These are phyloP conservation scores for Cynocephalus volans DNA, from an alignment of 2,113 vertebrate genomes.

Conservation along the genomic window DNA sequence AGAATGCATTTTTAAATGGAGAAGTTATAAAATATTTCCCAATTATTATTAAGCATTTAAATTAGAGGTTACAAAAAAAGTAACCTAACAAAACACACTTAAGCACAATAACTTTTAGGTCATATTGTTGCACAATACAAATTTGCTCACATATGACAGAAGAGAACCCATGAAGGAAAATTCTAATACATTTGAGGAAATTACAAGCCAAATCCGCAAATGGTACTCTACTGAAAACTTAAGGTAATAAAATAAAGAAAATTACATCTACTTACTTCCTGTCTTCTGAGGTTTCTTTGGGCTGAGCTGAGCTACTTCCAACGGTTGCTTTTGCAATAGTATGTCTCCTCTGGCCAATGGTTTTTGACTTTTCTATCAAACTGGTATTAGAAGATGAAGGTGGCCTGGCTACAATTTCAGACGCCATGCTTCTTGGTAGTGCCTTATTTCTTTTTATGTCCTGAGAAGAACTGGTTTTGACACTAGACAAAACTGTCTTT, in stretches of 20 bases:
- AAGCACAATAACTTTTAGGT: background rate
- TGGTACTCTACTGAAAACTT: background rate
- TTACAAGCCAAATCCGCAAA: slow-evolving; percentile 27
- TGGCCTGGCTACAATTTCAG: slow-evolving; percentile 57
- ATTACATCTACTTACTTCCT: slow-evolving; percentile 43
- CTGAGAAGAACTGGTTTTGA: background rate
- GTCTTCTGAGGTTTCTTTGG: slow-evolving; percentile 85
- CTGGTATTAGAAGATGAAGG: slow-evolving; percentile 54
- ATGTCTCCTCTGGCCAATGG: slow-evolving; percentile 45
- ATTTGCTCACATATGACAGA: background rate
- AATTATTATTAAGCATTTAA: slow-evolving; percentile 23
- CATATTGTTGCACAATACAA: background rate
- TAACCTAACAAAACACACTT: slow-evolving; percentile 15
- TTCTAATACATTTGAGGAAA: slow-evolving; percentile 10
- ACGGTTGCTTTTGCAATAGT: slow-evolving; percentile 64
- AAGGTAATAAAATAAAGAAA: background rate
- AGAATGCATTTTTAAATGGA: slow-evolving; percentile 30
- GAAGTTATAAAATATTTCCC: background rate
- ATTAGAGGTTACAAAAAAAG: slow-evolving; percentile 31
- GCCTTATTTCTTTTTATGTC: slow-evolving; percentile 67
- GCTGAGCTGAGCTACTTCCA: slow-evolving; percentile 85
- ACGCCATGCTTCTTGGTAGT: background rate
- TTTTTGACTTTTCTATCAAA: slow-evolving; percentile 26
- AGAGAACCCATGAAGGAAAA: slow-evolving; percentile 6
- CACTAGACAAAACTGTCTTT: slow-evolving; percentile 23